Percentiles rank a stretch among this genome's conserved stretches.
phyloP scores from a whole-genome alignment of 2,797 vertebrate species.

The Hemibagrus guttatus region DNA sequence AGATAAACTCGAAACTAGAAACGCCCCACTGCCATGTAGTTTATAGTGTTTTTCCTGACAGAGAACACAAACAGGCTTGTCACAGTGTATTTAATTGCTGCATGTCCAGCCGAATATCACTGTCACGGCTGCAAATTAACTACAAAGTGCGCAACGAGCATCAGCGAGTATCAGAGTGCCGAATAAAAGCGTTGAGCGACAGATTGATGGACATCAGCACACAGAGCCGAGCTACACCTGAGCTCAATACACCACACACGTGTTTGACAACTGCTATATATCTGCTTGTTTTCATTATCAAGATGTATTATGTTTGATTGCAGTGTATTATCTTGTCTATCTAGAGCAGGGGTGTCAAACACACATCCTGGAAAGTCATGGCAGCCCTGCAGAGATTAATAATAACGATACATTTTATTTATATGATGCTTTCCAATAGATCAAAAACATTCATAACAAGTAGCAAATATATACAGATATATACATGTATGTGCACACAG shows the following conservation, averaged over 20 bases:
- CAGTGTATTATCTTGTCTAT: constrained; percentile 42
- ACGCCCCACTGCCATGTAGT: constrained; percentile 34
- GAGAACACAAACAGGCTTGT: constrained; percentile 43
- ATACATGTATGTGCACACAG: not conserved
- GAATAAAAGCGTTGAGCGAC: constrained; percentile 69
- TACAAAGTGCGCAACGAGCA: constrained; percentile 63
- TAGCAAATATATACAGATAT: constrained; percentile 6
- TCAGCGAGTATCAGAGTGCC: constrained; percentile 63
- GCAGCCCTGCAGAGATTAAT: constrained; percentile 33
- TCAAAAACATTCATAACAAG: constrained; percentile 15
- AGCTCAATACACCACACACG: constrained; percentile 31
- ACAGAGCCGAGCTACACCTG: constrained; percentile 57
- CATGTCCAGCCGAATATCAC: constrained; percentile 42
- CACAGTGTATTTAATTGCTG: constrained; percentile 42
- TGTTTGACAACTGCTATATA: constrained; percentile 41
- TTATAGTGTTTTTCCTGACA: constrained; percentile 40
- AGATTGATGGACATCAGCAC: constrained; percentile 65
- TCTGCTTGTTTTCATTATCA: constrained; percentile 46
- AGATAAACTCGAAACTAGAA: constrained; percentile 35
- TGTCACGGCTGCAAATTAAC: constrained; percentile 44
- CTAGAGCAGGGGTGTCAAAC: constrained; percentile 24
- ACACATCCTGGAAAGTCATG: constrained; percentile 30
- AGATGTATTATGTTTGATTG: constrained; percentile 45
- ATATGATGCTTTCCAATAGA: constrained; percentile 27
- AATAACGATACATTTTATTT: constrained; percentile 36